Evolutionary conservation across 2,888 invertebrate genomes (phyloP).

Genomic region (Aleiodes alternator): DNA sequence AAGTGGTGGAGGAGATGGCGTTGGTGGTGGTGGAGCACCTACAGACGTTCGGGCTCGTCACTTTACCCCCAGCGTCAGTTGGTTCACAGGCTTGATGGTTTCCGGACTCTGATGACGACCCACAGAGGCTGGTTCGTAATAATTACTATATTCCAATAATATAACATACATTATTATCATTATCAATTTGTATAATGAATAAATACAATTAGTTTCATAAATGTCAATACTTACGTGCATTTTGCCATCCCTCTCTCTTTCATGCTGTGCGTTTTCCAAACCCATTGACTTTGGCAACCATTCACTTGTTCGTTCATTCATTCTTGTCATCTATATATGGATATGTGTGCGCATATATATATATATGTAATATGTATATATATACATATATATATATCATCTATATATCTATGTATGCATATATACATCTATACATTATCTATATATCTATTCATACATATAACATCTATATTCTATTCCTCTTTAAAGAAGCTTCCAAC

Average conservation of each 20-base stretch:
- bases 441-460: background rate
- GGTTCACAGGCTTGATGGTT: conserved; percentile 65
- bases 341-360: no score
- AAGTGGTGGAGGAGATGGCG: conserved; percentile 53
- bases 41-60: conserved; percentile 50
- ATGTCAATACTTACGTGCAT: conserved; percentile 16
- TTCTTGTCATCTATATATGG: no score
- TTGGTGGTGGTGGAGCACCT: conserved; percentile 57
- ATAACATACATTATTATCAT: background rate
- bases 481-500: background rate
- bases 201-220: no score
- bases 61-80: conserved; percentile 65
- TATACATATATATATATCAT: no score
- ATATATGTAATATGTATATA: no score
- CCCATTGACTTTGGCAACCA: conserved; percentile 40
- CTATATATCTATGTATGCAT: background rate
- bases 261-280: conserved; percentile 4
- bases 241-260: conserved; percentile 1
- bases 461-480: conserved; percentile 6
- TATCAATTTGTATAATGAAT: no score
- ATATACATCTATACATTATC: background rate
- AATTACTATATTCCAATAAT: background rate
- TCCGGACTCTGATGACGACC: conserved; percentile 70
- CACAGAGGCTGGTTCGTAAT: conserved; percentile 64
- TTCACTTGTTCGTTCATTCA: conserved; percentile 30